Conservation (phyloP, 2,113 vertebrate genomes). For the Burhinus bistriatus region DNA sequence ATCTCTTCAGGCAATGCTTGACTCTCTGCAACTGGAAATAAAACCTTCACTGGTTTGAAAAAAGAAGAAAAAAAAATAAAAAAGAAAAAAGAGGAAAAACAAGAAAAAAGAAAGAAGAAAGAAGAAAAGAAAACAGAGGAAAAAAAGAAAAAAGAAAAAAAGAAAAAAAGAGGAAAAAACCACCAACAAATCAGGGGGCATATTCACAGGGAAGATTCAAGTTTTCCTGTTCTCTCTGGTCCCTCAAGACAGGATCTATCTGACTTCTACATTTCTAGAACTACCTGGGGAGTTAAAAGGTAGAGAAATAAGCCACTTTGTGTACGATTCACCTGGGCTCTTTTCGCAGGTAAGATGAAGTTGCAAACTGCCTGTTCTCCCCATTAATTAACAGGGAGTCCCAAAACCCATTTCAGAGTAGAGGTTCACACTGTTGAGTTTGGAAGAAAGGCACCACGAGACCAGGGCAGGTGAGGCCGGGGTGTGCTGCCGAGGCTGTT, state of each 20-base stretch:
- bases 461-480: neutral
- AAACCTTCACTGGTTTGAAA: neutral
- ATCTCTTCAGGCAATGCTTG: neutral
- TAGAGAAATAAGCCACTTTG: neutral
- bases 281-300: neutral
- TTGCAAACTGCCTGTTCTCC: neutral
- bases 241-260: neutral
- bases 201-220: neutral
- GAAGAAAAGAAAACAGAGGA: neutral
- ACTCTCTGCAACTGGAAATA: neutral
- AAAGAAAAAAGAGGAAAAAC: neutral
- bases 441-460: neutral
- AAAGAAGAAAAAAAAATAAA: no score
- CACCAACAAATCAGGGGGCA: no score
- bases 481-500: neutral
- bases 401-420: neutral
- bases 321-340: neutral
- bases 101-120: neutral
- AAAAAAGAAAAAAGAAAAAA: neutral
- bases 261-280: neutral
- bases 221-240: neutral
- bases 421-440: accelerated
- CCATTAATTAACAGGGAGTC: neutral
- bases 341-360: neutral
- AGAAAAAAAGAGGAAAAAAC: neutral